phyloP scores from a whole-genome alignment of 2,113 vertebrate species.

The Percina caprodes region DNA sequence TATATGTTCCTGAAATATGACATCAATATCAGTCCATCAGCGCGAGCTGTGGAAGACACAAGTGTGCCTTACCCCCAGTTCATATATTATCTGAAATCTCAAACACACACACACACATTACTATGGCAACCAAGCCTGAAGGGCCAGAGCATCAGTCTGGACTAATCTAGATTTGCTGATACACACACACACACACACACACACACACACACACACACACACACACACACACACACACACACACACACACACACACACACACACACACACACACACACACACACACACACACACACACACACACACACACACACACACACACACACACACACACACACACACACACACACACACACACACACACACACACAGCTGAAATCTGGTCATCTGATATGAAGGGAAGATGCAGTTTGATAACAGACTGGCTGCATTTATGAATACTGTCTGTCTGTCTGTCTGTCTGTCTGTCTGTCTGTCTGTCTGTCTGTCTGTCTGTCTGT shows the following conservation, averaged over 20 bases:
- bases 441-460: background rate
- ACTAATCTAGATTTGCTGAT: conserved; percentile 52
- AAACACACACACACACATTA: conserved; percentile 22
- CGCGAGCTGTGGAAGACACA: background rate
- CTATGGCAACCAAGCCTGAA: conserved; percentile 51
- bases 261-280: background rate
- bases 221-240: background rate
- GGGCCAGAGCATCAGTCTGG: conserved; percentile 41
- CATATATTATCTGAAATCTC: conserved; percentile 26
- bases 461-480: background rate
- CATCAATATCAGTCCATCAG: background rate
- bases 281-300: conserved; percentile 8
- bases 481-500: background rate
- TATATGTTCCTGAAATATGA: background rate
- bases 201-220: background rate
- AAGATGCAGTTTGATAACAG: background rate
- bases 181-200: conserved; percentile 24
- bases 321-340: background rate
- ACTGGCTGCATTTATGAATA: background rate
- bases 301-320: conserved; percentile 1
- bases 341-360: background rate
- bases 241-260: background rate
- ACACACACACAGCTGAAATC: background rate
- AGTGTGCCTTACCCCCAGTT: background rate
- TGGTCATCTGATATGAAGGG: background rate